Base-by-base conservation (phyloP, 2,797 vertebrate genomes). In the Lerista edwardsae region DNA sequence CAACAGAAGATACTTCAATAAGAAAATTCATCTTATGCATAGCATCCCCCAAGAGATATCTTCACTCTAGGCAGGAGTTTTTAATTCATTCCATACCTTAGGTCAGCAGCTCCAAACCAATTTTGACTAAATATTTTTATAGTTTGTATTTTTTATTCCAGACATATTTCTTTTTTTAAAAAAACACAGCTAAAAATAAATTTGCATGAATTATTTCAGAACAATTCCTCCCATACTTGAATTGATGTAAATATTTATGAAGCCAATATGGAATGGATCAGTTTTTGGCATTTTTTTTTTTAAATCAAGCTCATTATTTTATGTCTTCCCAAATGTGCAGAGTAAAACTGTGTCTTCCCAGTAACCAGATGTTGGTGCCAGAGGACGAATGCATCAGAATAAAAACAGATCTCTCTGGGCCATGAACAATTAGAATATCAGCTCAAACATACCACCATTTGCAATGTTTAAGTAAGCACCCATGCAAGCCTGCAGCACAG, bases 201-300 rank as follows among this genome's bases (percentile, higher is more conserved):
- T 89, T 77, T 84, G 85, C 83, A 89, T 88, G 85, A 87, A 91
- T 91, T 91, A 89, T 68, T 84, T 87, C 82, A 89, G 68, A 72
- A 11, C 62, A 72, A 67, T 77, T 27, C 57, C 77, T 3, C 67
- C 51, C 79, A 71, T 57, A 84, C 31, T 87, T 72, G 73, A 86
- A 85, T n/a, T 25, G 61, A 87, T 80, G 62, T 87, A 89, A 90
- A 85, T 79, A 91, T 83, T 91, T 82, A 88, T 89, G 86, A 91
- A 79, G 86, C 71, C 68, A 91, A 78, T 55, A 80, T 68, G 76
- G 91, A 90, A 91, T 0, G 19, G 39, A 82, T 47, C 51, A 17
- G 79, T 59, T 67, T 85, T 76, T 71, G 51, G 51, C 51, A 55
- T 55, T 55, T 55, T 55, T 31, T 36, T 69, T 36, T 69, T 36